Evolutionary conservation across 1,140 invertebrate species (phyloP), one percentile per base, ranked within the genome.

Genomic region (Drosophila pallidifrons): DNA sequence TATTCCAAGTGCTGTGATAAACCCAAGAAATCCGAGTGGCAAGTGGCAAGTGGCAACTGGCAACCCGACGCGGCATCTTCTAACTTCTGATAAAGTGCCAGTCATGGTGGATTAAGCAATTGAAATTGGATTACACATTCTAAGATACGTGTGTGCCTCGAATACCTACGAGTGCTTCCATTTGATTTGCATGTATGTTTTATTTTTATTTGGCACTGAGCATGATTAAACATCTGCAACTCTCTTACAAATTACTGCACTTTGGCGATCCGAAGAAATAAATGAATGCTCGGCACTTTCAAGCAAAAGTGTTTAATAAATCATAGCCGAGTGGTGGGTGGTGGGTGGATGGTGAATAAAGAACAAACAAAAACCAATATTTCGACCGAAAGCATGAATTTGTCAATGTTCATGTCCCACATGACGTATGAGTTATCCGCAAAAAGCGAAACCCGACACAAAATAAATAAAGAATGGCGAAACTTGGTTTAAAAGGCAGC

Each of bases 81-180:
- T 61, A 65, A 71, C 64, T 69, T 78, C 60, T 52, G 64, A 75
- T 68, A 71, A 54, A 66, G 67, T 64, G 64, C 78, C 82, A 76
- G 82, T 79, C 70, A 63, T 78, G 82, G 66, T 79, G 82, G 66
- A 75, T 87, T 81, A 65, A 79, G 75, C 67, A 87, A 64, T 68
- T 58, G 75, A 76, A 82, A 82, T 87, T 81, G 67, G 82, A 82
- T 87, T 79, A 82, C 64, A 79, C 67, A 43, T 25, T n/a, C 41
- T 43, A 41, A 3, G 3, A 28, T 70, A 51, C 49, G 52, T 49
- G 57, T 49, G 46, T 60, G 16, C 6, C 57, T 60, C 57, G 47
- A 66, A 66, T 58, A 66, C 43, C 45, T 43, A 30, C 38, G 38
- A 41, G 11, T 41, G 10, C 35, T 51, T 13, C 32, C 41, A 52